Evolutionary conservation across 2,113 vertebrate genomes (phyloP).

Genomic region (Halichoerus grypus): DNA sequence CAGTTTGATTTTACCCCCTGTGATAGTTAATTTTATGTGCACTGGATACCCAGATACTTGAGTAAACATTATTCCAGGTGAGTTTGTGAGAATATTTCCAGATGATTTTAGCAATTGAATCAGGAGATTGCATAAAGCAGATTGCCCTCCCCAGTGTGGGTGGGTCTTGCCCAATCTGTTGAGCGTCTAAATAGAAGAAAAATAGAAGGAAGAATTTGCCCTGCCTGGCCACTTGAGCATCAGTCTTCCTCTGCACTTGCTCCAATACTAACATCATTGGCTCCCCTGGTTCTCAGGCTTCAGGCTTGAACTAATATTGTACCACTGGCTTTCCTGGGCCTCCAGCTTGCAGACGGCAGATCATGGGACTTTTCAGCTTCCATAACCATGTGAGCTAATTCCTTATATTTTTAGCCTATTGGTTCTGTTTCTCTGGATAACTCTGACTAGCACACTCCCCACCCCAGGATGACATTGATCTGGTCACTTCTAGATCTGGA

Average conservation of each 20-base stretch:
- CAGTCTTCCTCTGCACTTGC: too few relatives aligned
- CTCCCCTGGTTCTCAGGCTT: background rate
- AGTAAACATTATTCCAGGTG: background rate
- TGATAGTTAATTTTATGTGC: background rate
- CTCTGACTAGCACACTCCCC: background rate
- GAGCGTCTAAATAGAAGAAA: background rate
- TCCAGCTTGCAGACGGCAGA: background rate
- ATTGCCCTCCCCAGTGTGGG: rapidly evolving
- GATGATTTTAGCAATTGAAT: background rate
- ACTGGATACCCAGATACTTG: background rate
- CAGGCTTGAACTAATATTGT: background rate
- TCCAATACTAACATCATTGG: background rate
- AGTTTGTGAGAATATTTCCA: background rate
- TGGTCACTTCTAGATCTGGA: background rate
- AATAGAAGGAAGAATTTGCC: background rate
- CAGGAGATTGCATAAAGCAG: background rate
- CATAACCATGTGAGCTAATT: background rate
- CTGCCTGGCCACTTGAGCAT: background rate
- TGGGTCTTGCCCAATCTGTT: background rate
- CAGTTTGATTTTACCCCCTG: background rate
- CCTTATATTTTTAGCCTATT: background rate
- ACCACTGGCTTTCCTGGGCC: background rate
- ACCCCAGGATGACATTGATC: background rate
- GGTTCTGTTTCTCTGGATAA: background rate
- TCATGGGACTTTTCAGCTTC: background rate